Conservation (phyloP, 2,888 invertebrate genomes). For the Tiliacea aurago region DNA sequence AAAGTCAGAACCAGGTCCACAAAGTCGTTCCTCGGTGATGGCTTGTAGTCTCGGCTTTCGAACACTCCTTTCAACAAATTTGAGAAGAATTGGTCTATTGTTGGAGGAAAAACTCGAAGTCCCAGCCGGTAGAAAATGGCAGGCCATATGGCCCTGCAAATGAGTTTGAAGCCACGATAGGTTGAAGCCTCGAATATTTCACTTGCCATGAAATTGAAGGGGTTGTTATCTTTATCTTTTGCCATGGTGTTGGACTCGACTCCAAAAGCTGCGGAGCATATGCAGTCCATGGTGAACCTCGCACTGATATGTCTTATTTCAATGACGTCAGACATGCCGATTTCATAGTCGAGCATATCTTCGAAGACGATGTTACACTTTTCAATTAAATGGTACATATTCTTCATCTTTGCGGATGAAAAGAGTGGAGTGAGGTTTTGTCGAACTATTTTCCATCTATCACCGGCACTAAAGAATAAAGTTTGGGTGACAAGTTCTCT, state of each 20-base stretch:
- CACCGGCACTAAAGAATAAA: conserved; percentile 75
- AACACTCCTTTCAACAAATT: conserved; percentile 71
- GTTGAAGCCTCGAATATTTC: conserved; percentile 69
- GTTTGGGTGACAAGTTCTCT: conserved; percentile 71
- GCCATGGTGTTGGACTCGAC: conserved; percentile 61
- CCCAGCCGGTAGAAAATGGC: conserved; percentile 73
- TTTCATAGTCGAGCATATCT: conserved; percentile 65
- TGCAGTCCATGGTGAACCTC: conserved; percentile 77
- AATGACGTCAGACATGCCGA: conserved; percentile 41
- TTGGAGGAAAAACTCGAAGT: conserved; percentile 66
- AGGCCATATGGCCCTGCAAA: conserved; percentile 74
- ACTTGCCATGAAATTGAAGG: conserved; percentile 68
- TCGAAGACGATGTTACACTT: conserved; percentile 69
- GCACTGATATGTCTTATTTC: conserved; percentile 65
- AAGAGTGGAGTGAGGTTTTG: conserved; percentile 79
- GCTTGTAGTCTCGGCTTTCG: conserved; percentile 66
- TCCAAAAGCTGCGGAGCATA: conserved; percentile 69
- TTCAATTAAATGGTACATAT: conserved; percentile 78
- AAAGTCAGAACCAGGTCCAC: conserved; percentile 74
- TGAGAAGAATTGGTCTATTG: conserved; percentile 70
- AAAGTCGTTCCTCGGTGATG: conserved; percentile 74
- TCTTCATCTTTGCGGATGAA: conserved; percentile 78
- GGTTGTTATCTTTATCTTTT: conserved; percentile 59
- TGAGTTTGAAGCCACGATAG: conserved; percentile 64
- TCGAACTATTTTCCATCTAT: conserved; percentile 77